A percentile compares a stretch with the other conserved stretches of the same genome.
phyloP scores from a whole-genome alignment of 2,113 vertebrate species.

The Seriola quinqueradiata region DNA sequence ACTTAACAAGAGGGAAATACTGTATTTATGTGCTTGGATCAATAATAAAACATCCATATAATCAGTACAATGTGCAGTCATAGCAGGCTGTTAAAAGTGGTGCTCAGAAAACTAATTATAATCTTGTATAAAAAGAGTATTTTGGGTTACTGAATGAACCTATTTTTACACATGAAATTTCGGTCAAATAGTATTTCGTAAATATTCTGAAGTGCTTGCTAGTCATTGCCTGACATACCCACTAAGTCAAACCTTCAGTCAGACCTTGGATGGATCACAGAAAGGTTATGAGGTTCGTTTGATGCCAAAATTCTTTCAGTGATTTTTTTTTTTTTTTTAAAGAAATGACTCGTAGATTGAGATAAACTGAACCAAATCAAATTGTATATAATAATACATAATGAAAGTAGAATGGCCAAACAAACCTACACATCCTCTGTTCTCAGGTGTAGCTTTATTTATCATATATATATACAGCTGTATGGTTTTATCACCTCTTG shows the following conservation, averaged over 20 bases:
- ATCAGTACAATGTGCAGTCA: not conserved
- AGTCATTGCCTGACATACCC: not conserved
- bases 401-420: not conserved
- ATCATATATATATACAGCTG: too few relatives aligned
- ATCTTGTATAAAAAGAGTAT: constrained; percentile 52
- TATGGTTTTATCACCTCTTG: too few relatives aligned
- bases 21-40: not conserved
- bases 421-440: too few relatives aligned
- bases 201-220: not conserved
- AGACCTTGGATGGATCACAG: not conserved
- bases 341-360: not conserved
- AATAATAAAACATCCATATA: not conserved
- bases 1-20: not conserved
- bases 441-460: too few relatives aligned
- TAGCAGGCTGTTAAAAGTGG: not conserved
- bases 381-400: not conserved
- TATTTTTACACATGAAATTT: constrained; percentile 53
- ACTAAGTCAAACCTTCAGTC: not conserved
- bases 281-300: not conserved
- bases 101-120: constrained; percentile 14
- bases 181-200: not conserved
- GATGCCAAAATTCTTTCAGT: constrained; percentile 22
- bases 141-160: constrained; percentile 45
- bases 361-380: not conserved
- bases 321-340: too few relatives aligned